Base-by-base conservation (phyloP, 2,888 invertebrate genomes). In the Zootermopsis nevadensis region DNA sequence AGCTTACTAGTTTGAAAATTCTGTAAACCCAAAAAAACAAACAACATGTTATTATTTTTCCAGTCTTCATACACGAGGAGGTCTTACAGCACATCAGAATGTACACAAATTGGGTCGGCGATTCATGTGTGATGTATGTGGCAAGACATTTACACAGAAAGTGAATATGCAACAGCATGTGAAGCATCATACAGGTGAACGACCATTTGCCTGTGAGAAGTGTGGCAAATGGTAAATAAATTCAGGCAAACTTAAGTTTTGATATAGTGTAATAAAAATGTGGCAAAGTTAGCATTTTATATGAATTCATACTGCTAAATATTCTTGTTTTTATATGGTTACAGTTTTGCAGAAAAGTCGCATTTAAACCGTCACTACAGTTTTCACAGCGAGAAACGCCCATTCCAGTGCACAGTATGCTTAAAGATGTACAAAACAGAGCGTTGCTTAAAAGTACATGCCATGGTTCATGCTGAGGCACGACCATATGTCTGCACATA, bases 341-440 rank as follows among this genome's bases (percentile, higher is more conserved):
- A 48, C 85, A 89, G 90, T 66, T 90, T 90, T 88, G 89, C 89
- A n/a, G 90, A 90, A 86, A 89, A 89, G 86, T 89, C 89, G 6
- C 90, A 90, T 84, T 86, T 90, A 76, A 89, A 89, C 24, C 86
- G 90, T 8, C 91, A 90, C 86, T 88, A 88, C 83, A 89, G 89
- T 85, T 89, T 89, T 83, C 91, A 90, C 85, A 89, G 89, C 82
- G 88, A 89, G 79, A 87, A 88, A 38, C 86, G 89, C 35, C 89
- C 90, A 12, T 90, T 88, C 85, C 89, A 89, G 86, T 91, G 91
- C 86, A 87, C 89, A n/a, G 87, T 89, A 33, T 91, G 93, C 88
- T 89, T 90, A 86, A 93, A 93, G 87, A 89, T 88, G 88, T 91
- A 90, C 85, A 92, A 92, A 89, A 92, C 92, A 81, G 92, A 92